A percentile compares a stretch with the other conserved stretches of the same genome.
phyloP scores from a whole-genome alignment of 2,888 invertebrate species.

The Sthenelais limicola region DNA sequence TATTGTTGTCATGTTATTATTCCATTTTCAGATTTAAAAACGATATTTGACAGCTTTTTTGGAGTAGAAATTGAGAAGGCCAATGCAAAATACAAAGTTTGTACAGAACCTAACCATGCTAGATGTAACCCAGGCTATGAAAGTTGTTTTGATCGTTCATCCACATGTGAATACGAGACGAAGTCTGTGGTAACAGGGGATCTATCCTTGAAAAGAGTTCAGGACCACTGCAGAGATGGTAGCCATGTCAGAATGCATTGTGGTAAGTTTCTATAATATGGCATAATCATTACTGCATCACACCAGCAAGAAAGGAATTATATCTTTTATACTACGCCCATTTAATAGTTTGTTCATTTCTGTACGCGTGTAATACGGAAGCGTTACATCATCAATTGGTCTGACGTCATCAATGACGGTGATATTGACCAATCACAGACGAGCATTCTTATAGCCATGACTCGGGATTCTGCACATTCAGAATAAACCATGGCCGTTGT shows the following conservation, averaged over 20 bases:
- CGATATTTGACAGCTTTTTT: not conserved
- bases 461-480: no score
- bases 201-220: not conserved
- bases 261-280: constrained; percentile 21
- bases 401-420: no score
- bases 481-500: no score
- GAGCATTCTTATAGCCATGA: no score
- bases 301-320: no score
- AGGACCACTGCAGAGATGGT: constrained; percentile 35
- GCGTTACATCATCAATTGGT: no score
- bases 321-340: no score
- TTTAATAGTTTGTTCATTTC: no score
- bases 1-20: not conserved
- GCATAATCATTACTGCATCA: no score
- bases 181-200: not conserved
- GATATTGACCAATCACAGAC: no score
- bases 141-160: constrained; percentile 18
- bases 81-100: not conserved
- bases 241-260: constrained; percentile 31
- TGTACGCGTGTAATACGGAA: no score
- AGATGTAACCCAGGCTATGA: constrained; percentile 22
- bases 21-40: not conserved
- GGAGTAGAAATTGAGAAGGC: not conserved
- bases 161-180: constrained; percentile 40
- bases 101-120: not conserved